Evolutionary conservation across 2,113 vertebrate species (phyloP), one percentile per base, ranked within the genome.

Genomic region (Perognathus longimembris): DNA sequence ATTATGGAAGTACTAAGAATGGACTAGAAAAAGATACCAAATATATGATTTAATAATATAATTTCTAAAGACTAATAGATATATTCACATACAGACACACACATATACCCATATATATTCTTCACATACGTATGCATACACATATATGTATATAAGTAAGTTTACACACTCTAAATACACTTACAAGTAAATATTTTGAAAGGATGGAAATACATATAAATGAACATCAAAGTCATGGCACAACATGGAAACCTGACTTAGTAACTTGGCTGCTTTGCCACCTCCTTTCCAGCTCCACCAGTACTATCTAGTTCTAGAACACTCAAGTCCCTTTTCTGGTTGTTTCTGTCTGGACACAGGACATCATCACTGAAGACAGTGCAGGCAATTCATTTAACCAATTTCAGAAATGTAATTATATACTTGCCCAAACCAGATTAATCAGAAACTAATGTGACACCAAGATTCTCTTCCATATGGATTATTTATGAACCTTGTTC

Each of bases 351-450:
- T 97, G 76, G 74, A 89, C 67, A 70, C 15, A 30, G 96, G 93
- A 92, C 91, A 83, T 96, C 88, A 94, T 61, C 0, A 0, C 82
- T 87, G n/a, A 96, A 97, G 96, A 96, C 90, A 96, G 90, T 96
- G 89, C 69, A 97, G 97, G 95, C 80, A 96, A 97, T 96, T 97
- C 96, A 88, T 63, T 97, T 96, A 97, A 96, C 97, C 96, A 93
- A 83, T 96, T 97, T 97, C 93, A 97, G 96, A 97, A 97, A 96
- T 36, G 93, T 92, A 97, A 97, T 98, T 97, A 97, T 93, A 96
- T 75, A 94, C 80, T 97, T 95, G 36, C 94, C 92, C 95, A 96
- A 97, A 96, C 74, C 88, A 95, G 91, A 95, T 95, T 97, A 97
- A 69, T 82, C 89, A 96, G 97, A 97, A 97, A 97, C 95, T 97